Base-by-base conservation (phyloP, 2,888 invertebrate genomes). In the Gandaritis pyraliata region DNA sequence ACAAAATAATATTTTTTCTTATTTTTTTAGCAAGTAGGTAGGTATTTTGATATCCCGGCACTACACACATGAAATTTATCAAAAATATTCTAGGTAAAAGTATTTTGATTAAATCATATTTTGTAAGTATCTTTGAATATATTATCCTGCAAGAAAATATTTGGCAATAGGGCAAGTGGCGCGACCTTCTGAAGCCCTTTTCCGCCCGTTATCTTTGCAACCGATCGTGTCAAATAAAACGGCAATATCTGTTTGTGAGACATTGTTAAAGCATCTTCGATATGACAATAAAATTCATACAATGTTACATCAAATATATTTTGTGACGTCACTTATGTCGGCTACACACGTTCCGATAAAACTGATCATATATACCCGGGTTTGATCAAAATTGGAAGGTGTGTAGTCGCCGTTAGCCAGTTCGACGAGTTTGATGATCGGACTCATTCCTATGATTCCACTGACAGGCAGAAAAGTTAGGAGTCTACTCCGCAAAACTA, bases 371-470 rank as follows among this genome's bases (percentile, higher is more conserved):
- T 6, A n/a, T n/a, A n/a, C n/a, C n/a, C n/a, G n/a, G n/a, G n/a
- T 23, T 3, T 23, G 23, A 23, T 23, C 23, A 3, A 23, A 23
- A 23, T 23, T 23, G 23, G 6, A 23, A 23, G 23, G 23, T 23
- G 23, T 23, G 23, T 23, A 6, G 6, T 6, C 23, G 6, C 23
- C 23, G 6, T 23, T 23, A 23, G 6, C n/a, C n/a, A 61, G 59
- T 55, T 55, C 16, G 48, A 53, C 56, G 50, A 41, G 13, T 41
- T 7, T 6, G 8, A 38, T n/a, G 51, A 39, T 41, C 38, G 36
- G 36, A 55, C 53, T 56, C 68, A 70, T 68, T 64, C 54, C 63
- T 69, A 70, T 77, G 74, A 78, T 77, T 77, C 77, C 77, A 74
- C 64, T 64, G 78, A 71, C 66, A 63, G n/a, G 5, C 23, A 23